Conservation (phyloP, 2,797 vertebrate species). For the Microctenopoma stevenorrisi region DNA sequence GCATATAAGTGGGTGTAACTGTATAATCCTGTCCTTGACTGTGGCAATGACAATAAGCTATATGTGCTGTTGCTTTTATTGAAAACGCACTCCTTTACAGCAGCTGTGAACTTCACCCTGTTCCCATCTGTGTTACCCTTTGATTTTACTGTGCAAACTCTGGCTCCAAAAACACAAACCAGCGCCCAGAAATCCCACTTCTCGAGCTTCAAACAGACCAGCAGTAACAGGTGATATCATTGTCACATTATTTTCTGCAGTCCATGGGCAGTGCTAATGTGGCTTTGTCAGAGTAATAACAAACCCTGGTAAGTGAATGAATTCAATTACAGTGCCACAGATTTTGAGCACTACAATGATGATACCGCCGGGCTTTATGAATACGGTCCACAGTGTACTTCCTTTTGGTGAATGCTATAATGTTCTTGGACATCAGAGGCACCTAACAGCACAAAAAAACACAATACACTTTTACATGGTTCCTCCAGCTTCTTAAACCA, state of each 20-base stretch:
- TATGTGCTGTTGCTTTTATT: constrained; percentile 54
- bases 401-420: constrained; percentile 62
- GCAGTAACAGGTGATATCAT: constrained; percentile 68
- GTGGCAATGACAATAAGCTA: constrained; percentile 54
- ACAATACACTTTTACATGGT: constrained; percentile 48
- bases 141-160: constrained; percentile 62
- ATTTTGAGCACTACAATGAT: constrained; percentile 51
- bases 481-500: constrained; percentile 43
- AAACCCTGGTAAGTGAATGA: constrained; percentile 59
- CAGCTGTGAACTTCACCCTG: constrained; percentile 49
- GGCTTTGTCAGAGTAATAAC: constrained; percentile 66
- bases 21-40: constrained; percentile 61
- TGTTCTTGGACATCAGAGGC: constrained; percentile 58
- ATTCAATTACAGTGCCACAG: constrained; percentile 56
- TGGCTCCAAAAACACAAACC: constrained; percentile 49
- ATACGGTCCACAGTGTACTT: constrained; percentile 46
- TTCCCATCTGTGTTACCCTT: constrained; percentile 64
- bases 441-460: constrained; percentile 31
- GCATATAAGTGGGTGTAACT: constrained; percentile 52
- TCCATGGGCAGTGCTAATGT: constrained; percentile 50
- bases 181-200: constrained; percentile 57
- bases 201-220: constrained; percentile 57
- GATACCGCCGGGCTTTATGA: constrained; percentile 55
- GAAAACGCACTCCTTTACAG: constrained; percentile 44
- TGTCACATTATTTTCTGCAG: constrained; percentile 65